Evolutionary conservation across 1,140 invertebrate genomes (phyloP), one percentile per base, ranked within the genome.

Genomic region (Drosophila eugracilis): DNA sequence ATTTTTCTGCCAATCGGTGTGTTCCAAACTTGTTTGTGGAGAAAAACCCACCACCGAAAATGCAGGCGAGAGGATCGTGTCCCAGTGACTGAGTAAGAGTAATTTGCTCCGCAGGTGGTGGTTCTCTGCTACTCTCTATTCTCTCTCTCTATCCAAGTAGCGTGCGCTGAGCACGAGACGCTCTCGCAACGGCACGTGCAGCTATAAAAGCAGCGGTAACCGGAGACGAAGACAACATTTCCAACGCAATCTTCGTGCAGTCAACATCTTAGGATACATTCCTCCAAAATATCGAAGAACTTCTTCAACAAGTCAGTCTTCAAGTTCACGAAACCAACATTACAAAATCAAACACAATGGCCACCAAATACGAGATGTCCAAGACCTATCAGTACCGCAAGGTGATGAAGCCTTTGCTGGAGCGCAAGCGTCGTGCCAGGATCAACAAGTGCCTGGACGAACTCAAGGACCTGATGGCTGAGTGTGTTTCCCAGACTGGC

Each of bases 391-490:
- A 97, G 91, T 97, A 97, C 93, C 94, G 96, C 92, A 97, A 97
- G 95, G 96, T 97, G 88, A 97, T 97, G 96, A 99, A 99, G 92
- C 98, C 98, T 74, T 95, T 99, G 94, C 94, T 99, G 91, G 98
- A 99, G 93, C 95, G 98, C 79, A 97, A 97, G 92, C 94, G 98
- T 55, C 93, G 98, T 78, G 98, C 97, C 42, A 94, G 98, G 76
- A 99, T 99, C 92, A 99, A 99, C 93, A 95, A 96, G 55, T 98
- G 97, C 91, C 93, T 99, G 77, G 96, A 98, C 90, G 97, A 99
- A 90, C 94, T 99, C 19, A 99, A 99, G 92, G 96, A 97, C 89
- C 92, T 99, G 74, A 97, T 98, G 94, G 95, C 98, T 65, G 95
- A 96, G 75, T 96, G 97, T 45, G 92, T 97, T 4, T 96, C 96